Percentiles rank a stretch among this genome's conserved stretches.
Conservation (phyloP, 2,797 vertebrate genomes). For the Kryptolebias ocellatus region DNA sequence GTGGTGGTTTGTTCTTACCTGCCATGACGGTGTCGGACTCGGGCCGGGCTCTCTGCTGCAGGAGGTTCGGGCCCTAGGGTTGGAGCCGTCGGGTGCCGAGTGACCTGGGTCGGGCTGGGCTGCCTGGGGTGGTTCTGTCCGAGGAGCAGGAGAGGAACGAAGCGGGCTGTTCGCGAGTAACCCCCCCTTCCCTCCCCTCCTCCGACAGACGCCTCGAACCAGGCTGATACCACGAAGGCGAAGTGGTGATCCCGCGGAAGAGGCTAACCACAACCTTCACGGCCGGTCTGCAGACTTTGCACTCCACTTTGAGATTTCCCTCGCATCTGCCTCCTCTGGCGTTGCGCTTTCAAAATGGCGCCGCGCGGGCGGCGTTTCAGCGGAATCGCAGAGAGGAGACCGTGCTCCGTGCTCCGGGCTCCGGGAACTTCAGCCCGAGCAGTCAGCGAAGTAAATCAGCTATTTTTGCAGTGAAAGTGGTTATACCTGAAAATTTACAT, state of each 20-base stretch:
- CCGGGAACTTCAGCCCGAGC: background rate
- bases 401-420: slow-evolving; percentile 6
- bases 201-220: slow-evolving; percentile 1
- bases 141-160: slow-evolving; percentile 37
- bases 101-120: slow-evolving; percentile 57
- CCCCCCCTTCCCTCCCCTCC: background rate
- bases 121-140: slow-evolving; percentile 56
- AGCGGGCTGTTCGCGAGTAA: slow-evolving; percentile 15
- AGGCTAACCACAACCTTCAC: background rate
- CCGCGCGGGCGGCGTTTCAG: slow-evolving; percentile 63
- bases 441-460: accelerated
- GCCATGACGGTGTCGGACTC: slow-evolving; percentile 62
- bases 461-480: background rate
- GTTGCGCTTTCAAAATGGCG: slow-evolving; percentile 82
- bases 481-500: no score
- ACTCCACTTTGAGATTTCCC: slow-evolving; percentile 73
- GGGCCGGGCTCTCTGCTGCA: slow-evolving; percentile 39
- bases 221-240: background rate
- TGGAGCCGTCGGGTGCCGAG: slow-evolving; percentile 36
- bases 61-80: slow-evolving; percentile 64
- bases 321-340: slow-evolving; percentile 66
- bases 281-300: slow-evolving; percentile 63
- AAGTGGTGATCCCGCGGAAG: background rate
- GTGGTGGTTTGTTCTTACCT: slow-evolving; percentile 63
- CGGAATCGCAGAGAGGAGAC: slow-evolving; percentile 24